Evolutionary conservation across 1,140 invertebrate genomes (phyloP), one percentile per base, ranked within the genome.

Genomic region (Drosophila funebris): DNA sequence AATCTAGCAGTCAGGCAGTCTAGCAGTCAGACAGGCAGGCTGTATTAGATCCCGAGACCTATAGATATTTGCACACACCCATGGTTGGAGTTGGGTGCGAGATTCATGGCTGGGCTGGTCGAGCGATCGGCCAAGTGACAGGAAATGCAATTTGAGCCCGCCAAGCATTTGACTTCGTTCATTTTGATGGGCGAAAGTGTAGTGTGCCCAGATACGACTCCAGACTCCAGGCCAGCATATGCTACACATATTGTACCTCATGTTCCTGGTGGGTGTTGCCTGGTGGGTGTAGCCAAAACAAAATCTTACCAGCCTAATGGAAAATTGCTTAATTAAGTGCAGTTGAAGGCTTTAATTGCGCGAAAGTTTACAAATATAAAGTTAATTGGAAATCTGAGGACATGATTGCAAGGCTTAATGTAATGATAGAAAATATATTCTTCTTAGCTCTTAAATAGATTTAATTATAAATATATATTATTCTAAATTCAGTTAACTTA

Each of bases 121-220:
- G 57, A 85, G 39, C 60, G 44, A 61, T 77, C 73, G 69, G 57
- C 82, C 73, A 75, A 84, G 81, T 84, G 81, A 84, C 81, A 84
- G 81, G 81, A 84, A 84, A 84, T 84, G 81, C 81, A 84, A 84
- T 84, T 84, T 87, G 82, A 84, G 82, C 64, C 73, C 52, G 77
- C 69, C 39, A 81, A 80, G 74, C 69, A 77, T 84, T 84, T 81
- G 81, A 84, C 82, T 87, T 69, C 73, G 82, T 87, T 87, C 76
- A 87, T 58, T 76, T 79, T 87, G 81, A 85, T 84, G 80, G 81
- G 81, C 81, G 82, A 84, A 84, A 84, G 81, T 87, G 39, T 53
- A 50, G 56, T 76, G 61, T 64, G 52, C 41, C 43, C 44, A 68
- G 54, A 13, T 41, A 29, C 22, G 8, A 20, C n/a, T n/a, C 29